Conservation (phyloP, 2,113 vertebrate genomes). For the Beaufortia kweichowensis region DNA sequence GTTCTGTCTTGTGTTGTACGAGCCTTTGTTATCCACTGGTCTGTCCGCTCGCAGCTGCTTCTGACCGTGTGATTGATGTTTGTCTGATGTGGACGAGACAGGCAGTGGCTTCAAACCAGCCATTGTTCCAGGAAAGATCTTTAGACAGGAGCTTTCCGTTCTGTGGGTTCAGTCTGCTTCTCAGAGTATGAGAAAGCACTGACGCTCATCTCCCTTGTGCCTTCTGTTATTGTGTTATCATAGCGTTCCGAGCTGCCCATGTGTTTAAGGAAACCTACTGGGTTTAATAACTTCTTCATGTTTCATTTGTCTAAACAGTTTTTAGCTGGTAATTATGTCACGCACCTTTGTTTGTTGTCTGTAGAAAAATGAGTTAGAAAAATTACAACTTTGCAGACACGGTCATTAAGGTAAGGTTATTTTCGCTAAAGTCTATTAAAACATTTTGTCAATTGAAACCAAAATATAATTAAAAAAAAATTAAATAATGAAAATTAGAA, state of each 20-base stretch:
- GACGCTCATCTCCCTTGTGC: background rate
- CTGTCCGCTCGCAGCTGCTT: constrained; percentile 11
- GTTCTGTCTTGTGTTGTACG: constrained; percentile 1
- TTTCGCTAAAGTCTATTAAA: too few relatives aligned
- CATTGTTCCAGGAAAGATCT: constrained; percentile 34
- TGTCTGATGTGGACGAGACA: constrained; percentile 29
- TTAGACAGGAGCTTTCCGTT: constrained; percentile 5
- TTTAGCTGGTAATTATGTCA: too few relatives aligned
- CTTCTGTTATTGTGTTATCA: background rate
- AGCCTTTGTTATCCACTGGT: constrained; percentile 30
- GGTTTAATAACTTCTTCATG: too few relatives aligned
- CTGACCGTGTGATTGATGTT: constrained; percentile 40
- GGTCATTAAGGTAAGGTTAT: too few relatives aligned
- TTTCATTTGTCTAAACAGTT: too few relatives aligned
- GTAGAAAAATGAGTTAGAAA: too few relatives aligned
- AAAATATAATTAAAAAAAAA: too few relatives aligned
- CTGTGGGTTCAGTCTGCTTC: background rate
- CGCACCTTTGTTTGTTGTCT: too few relatives aligned
- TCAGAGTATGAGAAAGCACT: background rate
- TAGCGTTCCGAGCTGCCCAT: background rate
- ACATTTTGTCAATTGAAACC: too few relatives aligned
- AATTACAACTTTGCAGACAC: too few relatives aligned
- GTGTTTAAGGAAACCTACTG: background rate
- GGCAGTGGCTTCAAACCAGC: constrained; percentile 22
- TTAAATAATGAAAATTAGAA: too few relatives aligned